phyloP scores from a whole-genome alignment of 2,113 vertebrate genomes.

The Lichenostomus cassidix region DNA sequence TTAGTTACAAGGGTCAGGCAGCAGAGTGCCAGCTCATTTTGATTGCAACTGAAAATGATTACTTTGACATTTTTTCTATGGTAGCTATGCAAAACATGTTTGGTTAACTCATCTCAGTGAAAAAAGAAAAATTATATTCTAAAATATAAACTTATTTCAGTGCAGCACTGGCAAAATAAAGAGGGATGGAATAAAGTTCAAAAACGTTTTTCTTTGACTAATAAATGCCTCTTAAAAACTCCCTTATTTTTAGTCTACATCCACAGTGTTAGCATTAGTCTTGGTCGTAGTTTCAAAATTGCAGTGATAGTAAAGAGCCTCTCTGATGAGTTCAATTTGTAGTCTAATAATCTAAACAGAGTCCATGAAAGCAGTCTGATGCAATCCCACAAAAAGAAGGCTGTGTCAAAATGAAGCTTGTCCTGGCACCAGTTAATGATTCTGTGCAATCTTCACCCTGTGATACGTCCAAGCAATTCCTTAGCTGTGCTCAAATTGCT shows the following conservation, averaged over 20 bases:
- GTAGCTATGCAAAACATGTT: neutral
- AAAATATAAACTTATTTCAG: neutral
- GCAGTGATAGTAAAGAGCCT: accelerated
- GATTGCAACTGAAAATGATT: accelerated
- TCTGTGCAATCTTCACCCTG: neutral
- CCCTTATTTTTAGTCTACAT: neutral
- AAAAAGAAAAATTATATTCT: neutral
- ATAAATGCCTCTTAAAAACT: neutral
- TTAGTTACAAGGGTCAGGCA: neutral
- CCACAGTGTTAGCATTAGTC: neutral
- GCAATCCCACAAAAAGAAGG: neutral
- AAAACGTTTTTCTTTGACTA: neutral
- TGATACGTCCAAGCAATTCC: neutral
- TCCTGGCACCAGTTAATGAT: neutral
- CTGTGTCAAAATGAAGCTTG: neutral
- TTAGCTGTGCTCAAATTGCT: neutral
- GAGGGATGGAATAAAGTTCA: neutral
- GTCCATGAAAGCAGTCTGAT: neutral
- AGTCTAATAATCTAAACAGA: neutral
- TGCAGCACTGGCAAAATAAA: neutral
- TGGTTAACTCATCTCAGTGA: neutral
- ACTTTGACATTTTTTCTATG: neutral
- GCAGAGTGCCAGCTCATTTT: neutral
- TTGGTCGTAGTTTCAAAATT: neutral
- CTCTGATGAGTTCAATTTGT: neutral